Percentiles rank a stretch among this genome's conserved stretches.
Conservation (phyloP, 1,140 invertebrate genomes). For the Drosophila bifasciata region DNA sequence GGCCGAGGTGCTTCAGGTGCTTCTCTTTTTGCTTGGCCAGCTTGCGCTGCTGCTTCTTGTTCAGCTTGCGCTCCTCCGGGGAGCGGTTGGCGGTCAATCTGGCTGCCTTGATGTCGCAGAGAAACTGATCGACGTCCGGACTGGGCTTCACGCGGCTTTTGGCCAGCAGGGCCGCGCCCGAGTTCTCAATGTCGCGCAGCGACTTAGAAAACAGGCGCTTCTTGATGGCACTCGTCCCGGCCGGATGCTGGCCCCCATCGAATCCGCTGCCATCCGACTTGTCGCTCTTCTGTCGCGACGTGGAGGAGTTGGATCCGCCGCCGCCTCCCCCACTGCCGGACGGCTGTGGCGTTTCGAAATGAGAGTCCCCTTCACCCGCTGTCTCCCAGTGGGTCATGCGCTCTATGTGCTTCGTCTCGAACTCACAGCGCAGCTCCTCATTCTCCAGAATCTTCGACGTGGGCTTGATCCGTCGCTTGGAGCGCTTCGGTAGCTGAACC, state of each 20-base stretch:
- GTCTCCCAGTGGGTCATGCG: conserved; percentile 79
- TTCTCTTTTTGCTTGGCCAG: conserved; percentile 85
- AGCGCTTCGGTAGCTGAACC: conserved; percentile 72
- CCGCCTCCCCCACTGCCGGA: conserved; percentile 19
- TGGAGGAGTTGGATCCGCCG: conserved; percentile 46
- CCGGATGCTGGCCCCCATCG: conserved; percentile 45
- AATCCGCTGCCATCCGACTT: conserved; percentile 65
- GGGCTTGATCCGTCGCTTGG: conserved; percentile 86
- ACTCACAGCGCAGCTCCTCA: conserved; percentile 85
- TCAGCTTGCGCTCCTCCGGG: conserved; percentile 81
- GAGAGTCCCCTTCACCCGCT: conserved; percentile 11
- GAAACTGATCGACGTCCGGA: conserved; percentile 76
- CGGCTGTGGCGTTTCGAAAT: conserved; percentile 47
- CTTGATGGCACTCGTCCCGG: conserved; percentile 62
- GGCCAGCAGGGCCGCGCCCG: conserved; percentile 56
- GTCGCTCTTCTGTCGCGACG: conserved; percentile 66
- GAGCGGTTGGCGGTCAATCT: conserved; percentile 72
- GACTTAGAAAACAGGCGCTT: conserved; percentile 73
- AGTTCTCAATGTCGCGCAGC: conserved; percentile 71
- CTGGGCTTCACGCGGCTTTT: conserved; percentile 53
- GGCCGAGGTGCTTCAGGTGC: conserved; percentile 85
- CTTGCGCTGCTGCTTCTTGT: conserved; percentile 78
- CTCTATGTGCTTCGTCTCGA: conserved; percentile 86
- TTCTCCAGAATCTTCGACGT: conserved; percentile 86
- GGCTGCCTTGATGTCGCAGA: conserved; percentile 73